Percentiles rank a stretch among this genome's conserved stretches.
Evolutionary conservation across 1,140 invertebrate species (phyloP).

Genomic region (Rhagoletis zephyria): DNA sequence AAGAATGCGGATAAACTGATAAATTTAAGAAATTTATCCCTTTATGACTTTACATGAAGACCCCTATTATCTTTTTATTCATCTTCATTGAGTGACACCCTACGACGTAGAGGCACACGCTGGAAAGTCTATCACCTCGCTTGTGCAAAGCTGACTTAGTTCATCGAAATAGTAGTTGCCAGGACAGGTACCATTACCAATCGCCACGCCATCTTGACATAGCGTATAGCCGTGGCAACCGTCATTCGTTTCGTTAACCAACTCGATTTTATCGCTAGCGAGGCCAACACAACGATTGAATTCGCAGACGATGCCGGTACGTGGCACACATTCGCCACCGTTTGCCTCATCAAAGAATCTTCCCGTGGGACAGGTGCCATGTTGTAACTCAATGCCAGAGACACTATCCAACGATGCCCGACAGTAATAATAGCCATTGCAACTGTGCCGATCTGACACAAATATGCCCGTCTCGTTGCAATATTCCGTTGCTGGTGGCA

Average conservation of each 20-base stretch:
- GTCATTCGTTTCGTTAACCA: conserved; percentile 66
- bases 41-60: too few relatives aligned
- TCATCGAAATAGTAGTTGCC: conserved; percentile 66
- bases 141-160: conserved; percentile 63
- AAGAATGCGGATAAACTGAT: too few relatives aligned
- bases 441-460: conserved; percentile 62
- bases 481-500: conserved; percentile 55
- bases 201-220: conserved; percentile 65
- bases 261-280: conserved; percentile 61
- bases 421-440: conserved; percentile 69
- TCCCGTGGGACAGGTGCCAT: conserved; percentile 62
- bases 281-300: conserved; percentile 67
- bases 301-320: conserved; percentile 60
- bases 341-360: conserved; percentile 61
- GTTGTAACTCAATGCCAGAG: conserved; percentile 57
- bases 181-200: conserved; percentile 64
- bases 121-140: conserved; percentile 60
- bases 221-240: conserved; percentile 64
- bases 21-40: too few relatives aligned
- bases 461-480: conserved; percentile 62
- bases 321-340: conserved; percentile 64
- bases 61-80: too few relatives aligned
- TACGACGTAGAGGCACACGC: conserved; percentile 59
- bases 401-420: not conserved
- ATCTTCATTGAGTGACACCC: not conserved